Conservation (phyloP, 2,797 vertebrate species). For the Eulemur mongoz region DNA sequence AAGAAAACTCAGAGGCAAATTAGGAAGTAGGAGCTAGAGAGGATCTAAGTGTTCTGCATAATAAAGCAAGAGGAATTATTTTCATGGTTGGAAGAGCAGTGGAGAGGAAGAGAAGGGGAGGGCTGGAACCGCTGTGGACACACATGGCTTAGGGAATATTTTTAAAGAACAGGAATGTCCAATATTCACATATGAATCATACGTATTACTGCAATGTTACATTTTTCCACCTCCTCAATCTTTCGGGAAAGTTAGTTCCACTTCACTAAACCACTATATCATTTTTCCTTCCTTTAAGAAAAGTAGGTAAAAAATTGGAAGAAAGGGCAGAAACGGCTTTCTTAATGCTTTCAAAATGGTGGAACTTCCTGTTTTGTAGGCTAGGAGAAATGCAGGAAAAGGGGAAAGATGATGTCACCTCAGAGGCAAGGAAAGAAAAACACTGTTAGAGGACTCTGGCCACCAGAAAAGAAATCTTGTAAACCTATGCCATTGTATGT, state of each 20-base stretch:
- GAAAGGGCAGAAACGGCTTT: neutral
- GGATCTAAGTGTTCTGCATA: neutral
- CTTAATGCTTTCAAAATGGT: constrained; percentile 2
- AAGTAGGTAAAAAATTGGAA: neutral
- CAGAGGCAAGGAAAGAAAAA: neutral
- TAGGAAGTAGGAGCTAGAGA: neutral
- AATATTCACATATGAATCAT: neutral
- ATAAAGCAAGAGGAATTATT: neutral
- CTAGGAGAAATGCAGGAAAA: neutral
- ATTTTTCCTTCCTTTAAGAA: constrained; percentile 10
- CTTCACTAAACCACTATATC: neutral
- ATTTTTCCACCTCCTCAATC: neutral
- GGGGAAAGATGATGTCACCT: neutral
- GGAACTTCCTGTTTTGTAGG: neutral
- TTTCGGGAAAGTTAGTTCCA: neutral
- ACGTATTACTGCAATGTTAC: neutral
- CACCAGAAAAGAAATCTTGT: neutral
- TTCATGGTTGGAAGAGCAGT: neutral
- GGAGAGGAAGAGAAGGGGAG: neutral
- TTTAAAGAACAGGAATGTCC: neutral
- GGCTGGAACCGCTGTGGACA: neutral
- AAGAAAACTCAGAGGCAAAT: neutral
- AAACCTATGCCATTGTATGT: neutral
- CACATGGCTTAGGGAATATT: neutral
- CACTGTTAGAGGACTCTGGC: neutral